Conservation (phyloP, 2,797 vertebrate species). For the Melopsittacus undulatus region DNA sequence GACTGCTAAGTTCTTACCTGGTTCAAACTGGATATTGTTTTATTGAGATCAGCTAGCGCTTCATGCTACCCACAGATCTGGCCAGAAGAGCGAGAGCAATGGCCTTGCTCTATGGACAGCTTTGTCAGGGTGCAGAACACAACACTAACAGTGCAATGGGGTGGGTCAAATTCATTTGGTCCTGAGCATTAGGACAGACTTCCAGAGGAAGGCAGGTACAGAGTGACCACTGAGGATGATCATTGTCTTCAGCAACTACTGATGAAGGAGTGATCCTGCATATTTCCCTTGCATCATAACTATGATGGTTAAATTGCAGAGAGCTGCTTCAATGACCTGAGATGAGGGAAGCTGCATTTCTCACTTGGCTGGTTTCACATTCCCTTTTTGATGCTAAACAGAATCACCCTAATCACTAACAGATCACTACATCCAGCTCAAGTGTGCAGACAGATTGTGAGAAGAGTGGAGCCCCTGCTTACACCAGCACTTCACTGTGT, state of each 20-base stretch:
- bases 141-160: not conserved
- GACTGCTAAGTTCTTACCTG: not conserved
- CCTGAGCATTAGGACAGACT: no score
- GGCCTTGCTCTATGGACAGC: not conserved
- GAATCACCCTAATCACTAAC: not conserved
- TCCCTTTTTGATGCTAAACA: not conserved
- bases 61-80: not conserved
- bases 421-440: not conserved
- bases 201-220: no score
- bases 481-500: not conserved
- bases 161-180: fast-evolving
- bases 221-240: not conserved
- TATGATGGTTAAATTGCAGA: not conserved
- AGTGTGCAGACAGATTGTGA: not conserved
- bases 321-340: not conserved
- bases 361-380: not conserved
- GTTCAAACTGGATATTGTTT: not conserved
- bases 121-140: not conserved
- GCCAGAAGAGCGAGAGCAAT: not conserved
- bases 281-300: not conserved
- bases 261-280: not conserved
- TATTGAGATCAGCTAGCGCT: not conserved
- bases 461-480: not conserved
- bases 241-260: not conserved
- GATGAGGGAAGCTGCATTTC: not conserved